Base-by-base conservation (phyloP, 2,888 invertebrate species). In the Lasius platythorax region DNA sequence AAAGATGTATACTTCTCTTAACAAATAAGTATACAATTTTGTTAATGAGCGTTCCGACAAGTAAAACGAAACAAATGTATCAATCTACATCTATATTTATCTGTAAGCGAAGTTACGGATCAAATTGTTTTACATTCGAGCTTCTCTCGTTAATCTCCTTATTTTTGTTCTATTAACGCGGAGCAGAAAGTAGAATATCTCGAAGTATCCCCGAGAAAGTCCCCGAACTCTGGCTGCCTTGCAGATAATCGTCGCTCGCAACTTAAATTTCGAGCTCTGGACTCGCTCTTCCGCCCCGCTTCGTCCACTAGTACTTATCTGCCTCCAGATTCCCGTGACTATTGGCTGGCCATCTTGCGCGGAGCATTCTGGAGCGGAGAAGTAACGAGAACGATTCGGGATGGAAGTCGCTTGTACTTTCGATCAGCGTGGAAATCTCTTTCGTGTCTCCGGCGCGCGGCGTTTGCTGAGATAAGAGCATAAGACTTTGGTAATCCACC, bases 401-500 rank as follows among this genome's bases (percentile, higher is more conserved):
- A 82, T 67, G 82, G 37, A 84, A 82, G 66, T 67, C 58, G 73
- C 82, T 63, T 79, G 70, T 83, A 75, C 58, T 75, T 85, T 72
- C 83, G 85, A 85, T 85, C 78, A 67, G 72, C 83, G 83, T 61
- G 37, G 66, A 85, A 73, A 78, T 85, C 83, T 85, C 82, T 83
- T 73, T 76, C 68, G 75, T 75, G 76, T 70, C 53, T 76, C 15
- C 43, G 18, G 28, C 70, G 61, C 64, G 23, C 18, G 11, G 64
- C 70, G 23, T 73, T 79, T 79, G 72, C 70, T 30, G 82, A 85
- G 85, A 84, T 86, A 82, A 85, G 82, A 82, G 67, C 72, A 76
- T 73, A 76, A 85, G 76, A 85, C 82, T 81, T 81, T 76, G 73
- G 78, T 82, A 85, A 86, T 86, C 82, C 85, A 82, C 66, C 53